These are phyloP conservation scores for Brachystomella parvula DNA, from an alignment of 1,140 invertebrate genomes.

Conservation along the genomic window DNA sequence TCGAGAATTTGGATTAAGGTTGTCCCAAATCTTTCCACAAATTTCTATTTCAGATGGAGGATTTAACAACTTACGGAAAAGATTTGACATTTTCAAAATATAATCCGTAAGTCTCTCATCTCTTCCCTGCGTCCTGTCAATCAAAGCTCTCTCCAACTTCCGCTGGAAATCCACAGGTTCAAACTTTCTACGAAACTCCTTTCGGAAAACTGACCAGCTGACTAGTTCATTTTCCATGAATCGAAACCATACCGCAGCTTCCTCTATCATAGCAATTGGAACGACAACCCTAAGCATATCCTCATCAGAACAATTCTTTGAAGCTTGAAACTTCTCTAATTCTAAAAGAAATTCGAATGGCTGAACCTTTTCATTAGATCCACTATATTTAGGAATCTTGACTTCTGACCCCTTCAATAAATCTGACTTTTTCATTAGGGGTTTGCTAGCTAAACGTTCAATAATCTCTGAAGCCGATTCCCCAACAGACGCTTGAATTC, in stretches of 20 bases:
- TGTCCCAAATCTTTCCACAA: neutral
- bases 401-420: slow-evolving; percentile 4
- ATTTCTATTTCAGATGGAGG: neutral
- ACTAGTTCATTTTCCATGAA: neutral
- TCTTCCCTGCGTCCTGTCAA: slow-evolving; percentile 10
- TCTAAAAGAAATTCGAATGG: slow-evolving; percentile 5
- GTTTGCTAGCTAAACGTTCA: too few relatives aligned
- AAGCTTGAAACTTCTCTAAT: slow-evolving; percentile 11
- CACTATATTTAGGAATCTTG: slow-evolving; percentile 12
- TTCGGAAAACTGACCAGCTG: slow-evolving; percentile 2
- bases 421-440: too few relatives aligned
- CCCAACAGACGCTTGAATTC: too few relatives aligned
- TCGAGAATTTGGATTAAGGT: slow-evolving; percentile 19
- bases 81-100: slow-evolving; percentile 19
- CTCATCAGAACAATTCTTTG: neutral
- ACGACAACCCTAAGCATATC: slow-evolving; percentile 11
- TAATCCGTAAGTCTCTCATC: slow-evolving; percentile 15
- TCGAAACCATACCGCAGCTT: slow-evolving; percentile 5
- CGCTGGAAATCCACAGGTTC: slow-evolving; percentile 11
- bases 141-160: slow-evolving; percentile 13
- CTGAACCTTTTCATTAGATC: slow-evolving; percentile 2
- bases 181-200: slow-evolving; percentile 11
- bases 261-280: slow-evolving; percentile 10
- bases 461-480: too few relatives aligned
- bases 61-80: slow-evolving; percentile 3